A percentile compares a stretch with the other conserved stretches of the same genome.
phyloP scores from a whole-genome alignment of 2,888 invertebrate species.

The Pilophorus perplexus region DNA sequence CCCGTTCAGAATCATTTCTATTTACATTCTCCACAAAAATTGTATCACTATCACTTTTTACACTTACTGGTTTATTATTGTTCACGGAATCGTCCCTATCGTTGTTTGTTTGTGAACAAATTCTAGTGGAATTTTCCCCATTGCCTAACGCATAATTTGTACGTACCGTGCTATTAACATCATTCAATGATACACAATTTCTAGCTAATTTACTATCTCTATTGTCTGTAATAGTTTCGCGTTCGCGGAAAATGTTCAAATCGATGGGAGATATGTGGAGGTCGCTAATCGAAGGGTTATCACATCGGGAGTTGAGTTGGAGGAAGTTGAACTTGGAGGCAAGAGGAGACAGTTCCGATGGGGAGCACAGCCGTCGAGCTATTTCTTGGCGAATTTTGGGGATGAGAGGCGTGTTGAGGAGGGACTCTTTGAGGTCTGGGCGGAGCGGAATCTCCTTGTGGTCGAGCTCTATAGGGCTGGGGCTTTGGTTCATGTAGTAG shows the following conservation, averaged over 20 bases:
- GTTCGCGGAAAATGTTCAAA: slow-evolving; percentile 5
- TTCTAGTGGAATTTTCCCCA: slow-evolving; percentile 20
- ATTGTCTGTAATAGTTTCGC: not conserved
- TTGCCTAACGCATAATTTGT: not conserved
- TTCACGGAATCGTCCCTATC: slow-evolving; percentile 37
- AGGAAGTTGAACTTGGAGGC: slow-evolving; percentile 58
- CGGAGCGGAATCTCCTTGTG: slow-evolving; percentile 49
- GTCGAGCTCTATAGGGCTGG: slow-evolving; percentile 49
- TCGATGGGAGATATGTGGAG: slow-evolving; percentile 35
- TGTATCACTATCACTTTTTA: slow-evolving; percentile 4
- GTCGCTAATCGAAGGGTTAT: slow-evolving; percentile 21
- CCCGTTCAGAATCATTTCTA: slow-evolving; percentile 37
- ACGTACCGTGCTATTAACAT: slow-evolving; percentile 13
- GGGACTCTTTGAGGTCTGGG: slow-evolving; percentile 40
- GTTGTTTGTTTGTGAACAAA: slow-evolving; percentile 32
- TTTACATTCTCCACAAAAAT: not conserved
- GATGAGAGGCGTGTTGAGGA: slow-evolving; percentile 42
- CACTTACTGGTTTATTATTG: slow-evolving; percentile 6
- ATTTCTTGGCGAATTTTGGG: slow-evolving; percentile 35
- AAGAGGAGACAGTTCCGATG: slow-evolving; percentile 58
- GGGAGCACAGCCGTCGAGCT: slow-evolving; percentile 37
- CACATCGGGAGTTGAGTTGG: slow-evolving; percentile 38
- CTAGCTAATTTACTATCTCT: not conserved
- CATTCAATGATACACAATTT: slow-evolving; percentile 35
- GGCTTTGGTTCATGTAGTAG: slow-evolving; percentile 53